Evolutionary conservation across 2,888 invertebrate species (phyloP).

Genomic region (Eupithecia centaureata): DNA sequence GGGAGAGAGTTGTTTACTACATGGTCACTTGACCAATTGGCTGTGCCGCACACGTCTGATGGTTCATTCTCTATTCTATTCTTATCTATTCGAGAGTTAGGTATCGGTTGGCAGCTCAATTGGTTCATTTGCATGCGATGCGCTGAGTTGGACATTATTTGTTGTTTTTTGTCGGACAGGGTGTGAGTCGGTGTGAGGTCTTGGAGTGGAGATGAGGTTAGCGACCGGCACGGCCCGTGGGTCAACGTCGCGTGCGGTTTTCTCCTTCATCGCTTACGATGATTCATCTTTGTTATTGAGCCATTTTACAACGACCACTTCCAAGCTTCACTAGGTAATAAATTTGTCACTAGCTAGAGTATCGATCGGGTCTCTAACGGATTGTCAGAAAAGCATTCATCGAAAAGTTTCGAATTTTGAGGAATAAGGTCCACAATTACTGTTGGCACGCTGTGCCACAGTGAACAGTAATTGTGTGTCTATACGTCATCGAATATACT

Average conservation of each 20-base stretch:
- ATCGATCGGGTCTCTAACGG: constrained; percentile 6
- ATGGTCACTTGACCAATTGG: constrained; percentile 37
- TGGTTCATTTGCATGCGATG: constrained; percentile 8
- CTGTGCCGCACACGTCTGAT: constrained; percentile 37
- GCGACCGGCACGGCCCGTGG: constrained; percentile 67
- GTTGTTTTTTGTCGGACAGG: constrained; percentile 17
- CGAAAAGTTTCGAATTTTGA: not conserved
- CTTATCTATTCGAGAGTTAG: constrained; percentile 29
- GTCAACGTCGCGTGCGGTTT: constrained; percentile 65
- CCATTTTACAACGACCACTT: constrained; percentile 50
- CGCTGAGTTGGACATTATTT: constrained; percentile 4
- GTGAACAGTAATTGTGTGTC: too few relatives aligned
- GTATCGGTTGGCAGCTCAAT: constrained; percentile 19
- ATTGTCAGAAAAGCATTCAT: constrained; percentile 14
- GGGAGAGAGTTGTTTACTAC: constrained; percentile 44
- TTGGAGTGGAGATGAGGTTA: constrained; percentile 59
- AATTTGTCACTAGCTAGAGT: constrained; percentile 1
- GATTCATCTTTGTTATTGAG: constrained; percentile 57
- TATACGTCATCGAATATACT: too few relatives aligned
- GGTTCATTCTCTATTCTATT: constrained; percentile 33
- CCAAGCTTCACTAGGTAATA: constrained; percentile 30
- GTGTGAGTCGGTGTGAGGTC: constrained; percentile 18
- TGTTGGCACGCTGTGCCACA: too few relatives aligned
- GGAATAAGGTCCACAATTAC: too few relatives aligned
- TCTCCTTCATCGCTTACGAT: constrained; percentile 42